Evolutionary conservation across 2,113 vertebrate species (phyloP).

Genomic region (Pandion haliaetus): DNA sequence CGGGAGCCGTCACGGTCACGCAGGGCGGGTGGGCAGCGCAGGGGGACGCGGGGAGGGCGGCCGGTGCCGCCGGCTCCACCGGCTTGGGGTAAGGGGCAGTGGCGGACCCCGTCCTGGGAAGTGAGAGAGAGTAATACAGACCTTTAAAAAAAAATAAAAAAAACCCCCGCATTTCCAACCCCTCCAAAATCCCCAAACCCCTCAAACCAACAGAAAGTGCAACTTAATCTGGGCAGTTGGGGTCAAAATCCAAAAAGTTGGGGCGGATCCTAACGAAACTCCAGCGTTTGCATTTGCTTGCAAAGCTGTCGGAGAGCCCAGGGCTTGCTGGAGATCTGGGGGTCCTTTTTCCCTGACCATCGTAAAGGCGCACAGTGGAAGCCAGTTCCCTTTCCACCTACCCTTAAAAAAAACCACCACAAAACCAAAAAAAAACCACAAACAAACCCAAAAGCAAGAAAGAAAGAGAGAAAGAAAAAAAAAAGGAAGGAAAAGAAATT

Average conservation of each 20-base stretch:
- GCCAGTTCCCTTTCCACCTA: fast-evolving
- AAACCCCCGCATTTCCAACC: too few relatives aligned
- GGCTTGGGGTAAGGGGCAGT: background rate
- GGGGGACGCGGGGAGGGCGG: fast-evolving
- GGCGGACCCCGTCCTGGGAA: background rate
- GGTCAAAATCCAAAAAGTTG: background rate
- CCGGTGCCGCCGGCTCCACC: fast-evolving
- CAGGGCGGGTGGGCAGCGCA: too few relatives aligned
- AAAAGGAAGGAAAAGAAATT: too few relatives aligned
- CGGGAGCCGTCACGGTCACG: background rate
- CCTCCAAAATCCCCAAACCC: background rate
- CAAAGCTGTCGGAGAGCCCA: background rate
- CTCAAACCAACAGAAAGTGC: background rate
- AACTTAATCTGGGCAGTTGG: background rate
- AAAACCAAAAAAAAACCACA: too few relatives aligned
- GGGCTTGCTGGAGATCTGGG: background rate
- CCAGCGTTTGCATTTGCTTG: background rate
- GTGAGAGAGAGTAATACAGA: background rate
- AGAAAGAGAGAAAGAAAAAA: fast-evolving
- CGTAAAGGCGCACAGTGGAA: background rate
- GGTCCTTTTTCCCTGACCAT: background rate
- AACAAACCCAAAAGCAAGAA: background rate
- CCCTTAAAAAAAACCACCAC: background rate
- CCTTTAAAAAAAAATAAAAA: background rate
- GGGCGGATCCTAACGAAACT: background rate